Evolutionary conservation across 2,113 vertebrate species (phyloP).

Genomic region (Synchiropus splendidus): DNA sequence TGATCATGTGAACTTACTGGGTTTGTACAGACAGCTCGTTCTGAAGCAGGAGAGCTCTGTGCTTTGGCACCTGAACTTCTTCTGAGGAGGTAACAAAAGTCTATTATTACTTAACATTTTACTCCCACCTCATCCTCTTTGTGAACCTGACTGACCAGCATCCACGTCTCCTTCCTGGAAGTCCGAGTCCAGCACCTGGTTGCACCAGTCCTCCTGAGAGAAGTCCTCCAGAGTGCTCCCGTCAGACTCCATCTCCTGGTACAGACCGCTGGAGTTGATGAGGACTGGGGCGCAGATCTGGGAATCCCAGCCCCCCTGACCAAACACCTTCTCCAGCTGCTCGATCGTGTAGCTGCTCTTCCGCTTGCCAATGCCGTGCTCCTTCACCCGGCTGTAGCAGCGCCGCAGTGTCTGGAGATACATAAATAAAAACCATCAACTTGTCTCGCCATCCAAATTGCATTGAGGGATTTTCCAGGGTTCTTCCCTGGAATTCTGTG

Average conservation of each 20-base stretch:
- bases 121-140: neutral
- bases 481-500: too few species aligned
- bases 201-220: conserved; percentile 96
- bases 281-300: conserved; percentile 94
- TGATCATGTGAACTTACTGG: conserved; percentile 97
- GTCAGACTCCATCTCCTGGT: conserved; percentile 96
- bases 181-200: conserved; percentile 87
- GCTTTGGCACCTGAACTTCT: conserved; percentile 82
- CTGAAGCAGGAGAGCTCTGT: conserved; percentile 79
- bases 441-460: neutral
- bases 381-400: conserved; percentile 98
- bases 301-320: conserved; percentile 96
- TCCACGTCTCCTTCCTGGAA: conserved; percentile 90
- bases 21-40: conserved; percentile 80
- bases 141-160: conserved; percentile 68
- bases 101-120: too few species aligned
- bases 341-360: conserved; percentile 99
- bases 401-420: conserved; percentile 81
- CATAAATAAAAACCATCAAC: neutral
- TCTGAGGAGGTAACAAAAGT: too few species aligned
- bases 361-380: conserved; percentile 93
- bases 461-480: conserved; percentile 1
- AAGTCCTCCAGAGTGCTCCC: conserved; percentile 95
- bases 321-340: conserved; percentile 98
- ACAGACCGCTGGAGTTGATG: conserved; percentile 96